Evolutionary conservation across 1,140 invertebrate genomes (phyloP), one percentile per base, ranked within the genome.

Genomic region (Zaprionus davidi): DNA sequence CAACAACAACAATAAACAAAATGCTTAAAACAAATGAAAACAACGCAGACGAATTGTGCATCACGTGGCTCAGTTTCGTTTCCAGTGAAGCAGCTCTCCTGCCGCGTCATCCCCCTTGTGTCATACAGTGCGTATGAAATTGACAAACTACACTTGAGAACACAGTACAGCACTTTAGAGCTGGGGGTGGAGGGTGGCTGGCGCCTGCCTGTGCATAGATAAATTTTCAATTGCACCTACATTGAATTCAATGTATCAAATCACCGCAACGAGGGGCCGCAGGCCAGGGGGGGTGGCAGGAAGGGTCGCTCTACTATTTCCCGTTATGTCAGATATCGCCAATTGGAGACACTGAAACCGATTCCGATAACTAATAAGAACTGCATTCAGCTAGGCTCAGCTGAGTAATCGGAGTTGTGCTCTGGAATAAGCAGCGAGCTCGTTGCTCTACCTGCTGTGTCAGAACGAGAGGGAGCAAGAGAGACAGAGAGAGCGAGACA

Each of bases 31-130:
- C n/a, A 38, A 56, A 44, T 55, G 46, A 55, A 28, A 31, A 28
- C 24, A 46, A 17, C 7, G 41, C n/a, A 55, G 38, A 55, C 66
- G 63, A 70, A 66, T 38, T 44, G 31, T 75, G 79, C 80, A 79
- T 71, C 60, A 79, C 59, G 82, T 78, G 78, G 72, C 65, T 34
- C 68, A 46, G 41, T 17, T 46, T 17, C n/a, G 41, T 20, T 46
- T 46, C 41, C 41, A 46, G 41, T 46, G 41, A 46, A 46, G 41
- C n/a, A 46, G 38, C 38, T 41, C 15, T 2, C 38, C 38, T 5
- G 4, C 15, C 38, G 1, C 24, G 24, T 26, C 24, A 26, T 26
- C 38, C 15, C n/a, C n/a, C 38, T 44, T 9, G n/a, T 34, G 64
- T 67, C 53, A 26, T 11, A 62, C 28, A 22, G 57, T 36, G 51